Conservation (phyloP, 2,888 invertebrate genomes). For the Shargacucullia verbasci region DNA sequence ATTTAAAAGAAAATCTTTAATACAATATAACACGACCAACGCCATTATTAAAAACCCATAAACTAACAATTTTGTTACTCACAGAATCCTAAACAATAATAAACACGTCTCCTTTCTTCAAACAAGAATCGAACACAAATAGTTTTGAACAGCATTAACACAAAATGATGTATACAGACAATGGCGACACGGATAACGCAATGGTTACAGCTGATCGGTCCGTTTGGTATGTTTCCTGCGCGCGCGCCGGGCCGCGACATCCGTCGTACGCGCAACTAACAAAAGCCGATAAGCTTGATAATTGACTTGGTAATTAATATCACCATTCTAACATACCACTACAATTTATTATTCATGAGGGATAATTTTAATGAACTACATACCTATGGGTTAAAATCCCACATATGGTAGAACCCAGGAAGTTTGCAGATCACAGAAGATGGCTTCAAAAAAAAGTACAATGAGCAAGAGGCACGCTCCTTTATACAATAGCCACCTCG, state of each 20-base stretch:
- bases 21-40: too few species aligned
- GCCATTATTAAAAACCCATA: neutral
- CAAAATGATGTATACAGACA: slow-evolving; percentile 35
- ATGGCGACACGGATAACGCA: slow-evolving; percentile 54
- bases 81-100: neutral
- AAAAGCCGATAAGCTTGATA: slow-evolving; percentile 28
- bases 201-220: slow-evolving; percentile 49
- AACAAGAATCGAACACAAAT: slow-evolving; percentile 18
- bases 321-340: too few species aligned
- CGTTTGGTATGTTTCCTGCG: slow-evolving; percentile 53
- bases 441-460: too few species aligned
- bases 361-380: too few species aligned
- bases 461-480: too few species aligned
- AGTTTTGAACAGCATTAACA: slow-evolving; percentile 27
- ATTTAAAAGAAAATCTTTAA: too few species aligned
- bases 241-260: slow-evolving; percentile 52
- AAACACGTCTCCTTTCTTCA: slow-evolving; percentile 8
- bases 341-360: too few species aligned
- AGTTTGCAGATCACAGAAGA: too few species aligned
- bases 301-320: slow-evolving; percentile 28
- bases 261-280: slow-evolving; percentile 43
- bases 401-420: too few species aligned
- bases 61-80: neutral
- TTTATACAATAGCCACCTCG: too few species aligned
- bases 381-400: too few species aligned